Conservation (phyloP, 2,113 vertebrate species). For the Chamaea fasciata region DNA sequence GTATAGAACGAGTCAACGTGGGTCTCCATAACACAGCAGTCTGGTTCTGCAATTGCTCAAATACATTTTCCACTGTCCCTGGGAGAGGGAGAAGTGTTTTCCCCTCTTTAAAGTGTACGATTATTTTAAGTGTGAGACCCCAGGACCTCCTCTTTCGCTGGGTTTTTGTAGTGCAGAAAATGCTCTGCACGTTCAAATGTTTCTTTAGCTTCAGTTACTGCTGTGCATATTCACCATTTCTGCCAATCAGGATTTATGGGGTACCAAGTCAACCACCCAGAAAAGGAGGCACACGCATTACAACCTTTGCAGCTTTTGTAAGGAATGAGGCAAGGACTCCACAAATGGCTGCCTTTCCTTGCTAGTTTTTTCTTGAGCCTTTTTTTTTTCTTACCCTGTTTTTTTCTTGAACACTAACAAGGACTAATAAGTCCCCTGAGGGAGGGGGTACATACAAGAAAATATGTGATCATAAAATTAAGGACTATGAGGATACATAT, state of each 20-base stretch:
- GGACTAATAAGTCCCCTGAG: background rate
- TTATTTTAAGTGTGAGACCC: background rate
- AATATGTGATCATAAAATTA: background rate
- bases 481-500: background rate
- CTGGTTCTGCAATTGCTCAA: background rate
- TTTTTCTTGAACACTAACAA: background rate
- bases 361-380: background rate
- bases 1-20: fast-evolving
- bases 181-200: background rate
- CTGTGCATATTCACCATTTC: constrained; percentile 32
- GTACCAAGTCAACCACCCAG: constrained; percentile 52
- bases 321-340: background rate
- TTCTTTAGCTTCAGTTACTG: constrained; percentile 3
- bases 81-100: background rate
- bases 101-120: background rate
- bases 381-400: background rate
- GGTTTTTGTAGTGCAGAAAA: background rate
- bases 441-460: background rate
- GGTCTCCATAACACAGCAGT: background rate
- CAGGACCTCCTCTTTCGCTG: background rate
- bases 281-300: background rate
- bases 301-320: constrained; percentile 6
- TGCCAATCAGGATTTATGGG: constrained; percentile 26
- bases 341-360: background rate
- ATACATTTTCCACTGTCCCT: background rate